These are phyloP conservation scores for Gymnocephalus cernua DNA, from an alignment of 2,113 vertebrate species.

Conservation along the genomic window DNA sequence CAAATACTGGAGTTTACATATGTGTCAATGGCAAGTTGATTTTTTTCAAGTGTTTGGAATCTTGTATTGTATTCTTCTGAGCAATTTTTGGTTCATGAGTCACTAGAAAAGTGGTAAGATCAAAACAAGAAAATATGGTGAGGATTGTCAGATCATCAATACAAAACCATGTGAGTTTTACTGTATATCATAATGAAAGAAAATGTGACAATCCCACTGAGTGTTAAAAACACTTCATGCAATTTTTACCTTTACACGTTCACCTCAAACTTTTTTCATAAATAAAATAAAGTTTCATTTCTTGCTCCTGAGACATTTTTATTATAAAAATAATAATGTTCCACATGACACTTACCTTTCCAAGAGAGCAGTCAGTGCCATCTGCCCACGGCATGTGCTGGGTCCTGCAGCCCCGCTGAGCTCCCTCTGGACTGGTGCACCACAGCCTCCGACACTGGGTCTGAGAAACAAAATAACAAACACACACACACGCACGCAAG, in stretches of 20 bases:
- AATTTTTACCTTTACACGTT: neutral
- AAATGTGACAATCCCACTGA: neutral
- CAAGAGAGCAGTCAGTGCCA: constrained; percentile 94
- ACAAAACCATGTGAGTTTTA: constrained; percentile 25
- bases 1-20: constrained; percentile 20
- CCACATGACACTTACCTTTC: constrained; percentile 86
- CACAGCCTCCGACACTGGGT: constrained; percentile 96
- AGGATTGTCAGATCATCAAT: constrained; percentile 10
- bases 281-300: neutral
- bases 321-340: neutral
- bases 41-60: constrained; percentile 11
- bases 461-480: constrained; percentile 76
- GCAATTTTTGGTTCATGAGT: constrained; percentile 40
- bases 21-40: neutral
- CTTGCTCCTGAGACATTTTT: neutral
- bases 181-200: neutral
- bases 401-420: constrained; percentile 94
- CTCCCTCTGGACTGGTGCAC: constrained; percentile 94
- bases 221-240: neutral
- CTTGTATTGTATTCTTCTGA: constrained; percentile 29
- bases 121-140: constrained; percentile 11
- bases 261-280: neutral
- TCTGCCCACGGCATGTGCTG: constrained; percentile 99
- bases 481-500: neutral
- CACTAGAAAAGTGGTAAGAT: constrained; percentile 26